These are phyloP conservation scores for Chrysoperla carnea DNA, from an alignment of 1,140 invertebrate genomes.

Conservation along the genomic window DNA sequence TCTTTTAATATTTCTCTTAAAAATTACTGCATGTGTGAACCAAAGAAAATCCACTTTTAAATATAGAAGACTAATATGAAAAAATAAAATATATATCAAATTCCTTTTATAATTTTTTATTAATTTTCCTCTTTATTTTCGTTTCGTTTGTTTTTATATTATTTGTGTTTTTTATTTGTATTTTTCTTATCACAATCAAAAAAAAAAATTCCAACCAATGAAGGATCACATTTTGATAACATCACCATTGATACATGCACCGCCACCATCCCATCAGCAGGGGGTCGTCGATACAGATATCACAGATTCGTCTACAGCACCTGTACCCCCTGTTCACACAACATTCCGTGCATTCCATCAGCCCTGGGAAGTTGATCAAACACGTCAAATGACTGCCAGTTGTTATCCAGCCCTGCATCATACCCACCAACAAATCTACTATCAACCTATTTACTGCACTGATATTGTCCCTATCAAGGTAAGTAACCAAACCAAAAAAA, in stretches of 20 bases:
- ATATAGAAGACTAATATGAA: no score
- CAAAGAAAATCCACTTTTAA: no score
- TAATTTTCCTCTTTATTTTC: no score
- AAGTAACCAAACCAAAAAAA: conserved; percentile 13
- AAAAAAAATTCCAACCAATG: no score
- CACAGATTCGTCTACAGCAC: conserved; percentile 7
- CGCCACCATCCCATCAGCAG: not conserved
- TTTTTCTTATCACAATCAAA: no score
- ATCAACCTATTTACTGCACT: conserved; percentile 30
- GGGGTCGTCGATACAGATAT: conserved; percentile 4
- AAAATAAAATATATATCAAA: no score
- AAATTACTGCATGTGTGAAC: no score
- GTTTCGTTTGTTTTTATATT: no score
- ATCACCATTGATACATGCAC: not conserved
- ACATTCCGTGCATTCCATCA: conserved; percentile 34
- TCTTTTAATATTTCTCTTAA: no score
- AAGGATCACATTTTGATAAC: not conserved
- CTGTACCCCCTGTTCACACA: conserved; percentile 22
- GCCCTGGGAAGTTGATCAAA: conserved; percentile 33
- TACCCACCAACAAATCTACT: conserved; percentile 16
- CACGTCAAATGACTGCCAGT: conserved; percentile 22
- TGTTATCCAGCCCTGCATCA: conserved; percentile 12
- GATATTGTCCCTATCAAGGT: conserved; percentile 54
- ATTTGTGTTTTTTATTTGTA: no score
- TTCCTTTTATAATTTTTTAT: no score